phyloP scores from a whole-genome alignment of 1,140 invertebrate genomes.

The Eupristina koningsbergeri region DNA sequence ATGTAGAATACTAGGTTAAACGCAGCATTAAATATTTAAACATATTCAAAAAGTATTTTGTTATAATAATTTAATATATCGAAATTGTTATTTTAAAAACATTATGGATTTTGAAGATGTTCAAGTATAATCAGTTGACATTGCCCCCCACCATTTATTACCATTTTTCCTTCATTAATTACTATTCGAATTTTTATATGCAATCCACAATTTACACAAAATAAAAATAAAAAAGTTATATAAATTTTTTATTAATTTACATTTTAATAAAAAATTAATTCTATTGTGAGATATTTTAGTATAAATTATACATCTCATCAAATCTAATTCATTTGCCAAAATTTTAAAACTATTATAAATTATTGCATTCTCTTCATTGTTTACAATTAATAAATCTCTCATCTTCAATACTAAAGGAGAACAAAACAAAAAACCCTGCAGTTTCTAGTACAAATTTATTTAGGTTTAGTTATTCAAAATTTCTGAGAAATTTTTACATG shows the following conservation, averaged over 20 bases:
- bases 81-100: not conserved
- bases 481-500: not conserved
- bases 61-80: slow-evolving; percentile 8
- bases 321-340: not conserved
- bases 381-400: not conserved
- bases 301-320: not conserved
- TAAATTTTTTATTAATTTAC: not conserved
- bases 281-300: not conserved
- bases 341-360: too few relatives aligned
- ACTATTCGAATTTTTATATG: too few relatives aligned
- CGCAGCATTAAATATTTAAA: too few relatives aligned
- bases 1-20: not conserved
- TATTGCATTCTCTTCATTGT: not conserved
- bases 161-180: too few relatives aligned
- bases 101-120: not conserved
- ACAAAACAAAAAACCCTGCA: not conserved
- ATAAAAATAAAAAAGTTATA: not conserved
- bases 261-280: not conserved
- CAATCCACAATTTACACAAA: not conserved
- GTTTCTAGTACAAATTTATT: not conserved
- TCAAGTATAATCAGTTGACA: not conserved
- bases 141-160: too few relatives aligned
- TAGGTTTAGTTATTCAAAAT: too few relatives aligned
- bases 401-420: not conserved
- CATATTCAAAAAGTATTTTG: slow-evolving; percentile 29